phyloP scores from a whole-genome alignment of 2,797 vertebrate species.

The Dallia pectoralis region DNA sequence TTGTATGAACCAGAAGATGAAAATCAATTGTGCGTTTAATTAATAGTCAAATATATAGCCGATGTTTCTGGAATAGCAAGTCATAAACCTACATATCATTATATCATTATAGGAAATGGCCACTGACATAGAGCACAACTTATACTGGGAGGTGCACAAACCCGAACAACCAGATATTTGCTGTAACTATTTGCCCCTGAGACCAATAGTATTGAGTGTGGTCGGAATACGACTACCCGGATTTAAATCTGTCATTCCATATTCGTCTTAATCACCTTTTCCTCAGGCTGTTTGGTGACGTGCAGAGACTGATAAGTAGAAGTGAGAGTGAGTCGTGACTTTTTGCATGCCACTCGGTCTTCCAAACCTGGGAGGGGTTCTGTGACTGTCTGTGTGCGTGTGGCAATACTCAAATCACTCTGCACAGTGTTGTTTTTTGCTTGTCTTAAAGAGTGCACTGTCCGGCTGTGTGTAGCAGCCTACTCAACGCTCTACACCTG shows the following conservation, averaged over 20 bases:
- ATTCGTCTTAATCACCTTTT: conserved; percentile 1
- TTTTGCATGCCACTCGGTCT: conserved; percentile 2
- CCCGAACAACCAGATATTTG: conserved; percentile 37
- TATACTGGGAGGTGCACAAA: conserved; percentile 16
- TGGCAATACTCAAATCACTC: not conserved
- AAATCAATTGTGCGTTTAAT: too few relatives aligned
- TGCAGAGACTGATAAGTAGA: conserved; percentile 31
- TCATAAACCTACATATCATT: not conserved
- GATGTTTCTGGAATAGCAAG: not conserved
- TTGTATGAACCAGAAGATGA: not conserved
- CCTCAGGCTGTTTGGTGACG: conserved; percentile 36
- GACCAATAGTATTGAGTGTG: not conserved
- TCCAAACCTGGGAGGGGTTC: not conserved
- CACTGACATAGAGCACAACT: not conserved
- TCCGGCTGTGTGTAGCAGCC: not conserved
- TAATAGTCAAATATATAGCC: not conserved
- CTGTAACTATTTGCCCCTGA: not conserved
- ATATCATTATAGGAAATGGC: not conserved
- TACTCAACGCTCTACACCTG: not conserved
- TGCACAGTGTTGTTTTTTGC: not conserved
- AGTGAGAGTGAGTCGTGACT: conserved; percentile 41
- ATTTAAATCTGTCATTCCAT: not conserved
- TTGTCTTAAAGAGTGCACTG: not conserved
- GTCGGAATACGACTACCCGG: too few relatives aligned
- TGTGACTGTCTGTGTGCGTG: not conserved